Conservation (phyloP, 2,797 vertebrate genomes). For the Characodon lateralis region DNA sequence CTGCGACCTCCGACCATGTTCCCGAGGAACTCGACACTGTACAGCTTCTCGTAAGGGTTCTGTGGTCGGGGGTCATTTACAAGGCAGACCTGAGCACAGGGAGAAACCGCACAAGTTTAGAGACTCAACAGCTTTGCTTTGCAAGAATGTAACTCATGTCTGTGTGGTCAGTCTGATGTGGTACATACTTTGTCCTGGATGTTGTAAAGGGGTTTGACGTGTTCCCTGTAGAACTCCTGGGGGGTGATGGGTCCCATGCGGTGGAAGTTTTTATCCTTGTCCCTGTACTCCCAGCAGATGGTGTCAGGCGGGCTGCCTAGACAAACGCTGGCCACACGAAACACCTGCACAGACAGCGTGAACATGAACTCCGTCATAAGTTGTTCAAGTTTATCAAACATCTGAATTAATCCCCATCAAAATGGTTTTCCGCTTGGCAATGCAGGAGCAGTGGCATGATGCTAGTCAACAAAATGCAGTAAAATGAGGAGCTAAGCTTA, state of each 20-base stretch:
- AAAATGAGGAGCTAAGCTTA: not conserved
- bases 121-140: not conserved
- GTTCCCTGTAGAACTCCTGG: constrained; percentile 90
- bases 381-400: not conserved
- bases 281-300: constrained; percentile 96
- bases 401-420: not conserved
- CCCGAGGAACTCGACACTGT: constrained; percentile 92
- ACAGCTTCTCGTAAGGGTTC: constrained; percentile 90
- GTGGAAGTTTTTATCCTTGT: constrained; percentile 97
- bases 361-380: not conserved
- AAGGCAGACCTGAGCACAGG: constrained; percentile 86
- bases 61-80: constrained; percentile 96
- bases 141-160: not conserved
- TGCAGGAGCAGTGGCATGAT: not conserved
- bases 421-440: not conserved
- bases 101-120: constrained; percentile 10
- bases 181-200: constrained; percentile 91
- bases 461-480: not conserved
- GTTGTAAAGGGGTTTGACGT: constrained; percentile 94
- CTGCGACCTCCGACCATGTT: constrained; percentile 92
- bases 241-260: constrained; percentile 91
- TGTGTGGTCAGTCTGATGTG: not conserved
- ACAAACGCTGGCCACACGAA: constrained; percentile 93
- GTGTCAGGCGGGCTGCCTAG: constrained; percentile 93
- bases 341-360: constrained; percentile 82